Conservation (phyloP, 2,888 invertebrate genomes). For the Molorchus minor region DNA sequence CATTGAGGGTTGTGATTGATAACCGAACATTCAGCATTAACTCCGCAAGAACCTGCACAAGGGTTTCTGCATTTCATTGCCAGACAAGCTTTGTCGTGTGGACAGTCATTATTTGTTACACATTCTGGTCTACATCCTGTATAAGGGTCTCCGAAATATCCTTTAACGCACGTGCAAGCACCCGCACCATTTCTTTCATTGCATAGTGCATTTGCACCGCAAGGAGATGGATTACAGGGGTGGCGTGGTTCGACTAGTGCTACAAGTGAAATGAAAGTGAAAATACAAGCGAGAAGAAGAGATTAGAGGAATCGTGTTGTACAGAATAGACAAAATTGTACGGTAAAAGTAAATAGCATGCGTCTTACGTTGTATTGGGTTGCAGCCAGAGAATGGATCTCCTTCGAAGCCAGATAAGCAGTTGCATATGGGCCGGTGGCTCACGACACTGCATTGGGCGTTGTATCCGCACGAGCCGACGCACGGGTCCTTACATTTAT, state of each 20-base stretch:
- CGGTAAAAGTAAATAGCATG: slow-evolving; percentile 26
- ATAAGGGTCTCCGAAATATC: slow-evolving; percentile 82
- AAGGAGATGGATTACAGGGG: slow-evolving; percentile 82
- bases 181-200: slow-evolving; percentile 78
- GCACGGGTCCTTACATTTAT: slow-evolving; percentile 81
- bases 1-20: slow-evolving; percentile 81
- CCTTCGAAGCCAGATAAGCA: slow-evolving; percentile 80
- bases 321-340: slow-evolving; percentile 20
- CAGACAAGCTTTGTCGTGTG: slow-evolving; percentile 75
- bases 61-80: slow-evolving; percentile 83
- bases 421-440: slow-evolving; percentile 79
- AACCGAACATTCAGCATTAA: slow-evolving; percentile 79
- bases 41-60: slow-evolving; percentile 80
- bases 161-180: slow-evolving; percentile 78
- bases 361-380: slow-evolving; percentile 63
- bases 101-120: slow-evolving; percentile 79
- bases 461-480: slow-evolving; percentile 80
- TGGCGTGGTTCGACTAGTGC: slow-evolving; percentile 69
- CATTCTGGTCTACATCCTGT: slow-evolving; percentile 84
- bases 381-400: slow-evolving; percentile 82
- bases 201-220: slow-evolving; percentile 82
- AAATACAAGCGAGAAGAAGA: slow-evolving; percentile 21
- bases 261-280: slow-evolving; percentile 44
- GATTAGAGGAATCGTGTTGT: slow-evolving; percentile 4
- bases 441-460: slow-evolving; percentile 76